A percentile compares a stretch with the other conserved stretches of the same genome.
phyloP scores from a whole-genome alignment of 2,888 invertebrate species.

The Eupithecia subumbrata region DNA sequence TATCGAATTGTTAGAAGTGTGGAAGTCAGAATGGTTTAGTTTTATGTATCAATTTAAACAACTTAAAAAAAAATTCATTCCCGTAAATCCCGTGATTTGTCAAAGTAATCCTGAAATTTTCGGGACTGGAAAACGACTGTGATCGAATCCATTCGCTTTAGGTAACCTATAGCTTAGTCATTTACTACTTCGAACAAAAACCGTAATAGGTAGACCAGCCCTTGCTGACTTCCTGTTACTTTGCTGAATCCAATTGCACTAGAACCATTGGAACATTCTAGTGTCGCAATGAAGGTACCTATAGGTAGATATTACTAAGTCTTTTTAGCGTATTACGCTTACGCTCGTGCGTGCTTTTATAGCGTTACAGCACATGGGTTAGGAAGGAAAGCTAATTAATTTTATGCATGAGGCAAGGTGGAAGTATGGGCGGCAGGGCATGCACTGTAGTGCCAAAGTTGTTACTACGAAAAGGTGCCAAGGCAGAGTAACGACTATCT shows the following conservation, averaged over 20 bases:
- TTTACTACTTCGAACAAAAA: neutral
- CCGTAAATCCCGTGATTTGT: neutral
- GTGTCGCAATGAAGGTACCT: neutral
- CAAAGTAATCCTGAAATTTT: neutral
- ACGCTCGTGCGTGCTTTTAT: neutral
- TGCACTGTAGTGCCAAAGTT: neutral
- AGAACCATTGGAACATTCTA: too few species aligned
- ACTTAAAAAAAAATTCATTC: neutral
- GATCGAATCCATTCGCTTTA: neutral
- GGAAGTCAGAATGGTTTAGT: neutral
- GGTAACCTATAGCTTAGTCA: neutral
- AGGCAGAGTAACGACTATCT: neutral
- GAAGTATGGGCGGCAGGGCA: neutral
- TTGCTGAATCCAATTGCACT: neutral
- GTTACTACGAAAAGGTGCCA: neutral
- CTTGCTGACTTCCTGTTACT: neutral
- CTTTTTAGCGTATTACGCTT: neutral
- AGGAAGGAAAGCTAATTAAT: slow-evolving; percentile 12
- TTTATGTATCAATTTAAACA: neutral
- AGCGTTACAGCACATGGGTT: neutral
- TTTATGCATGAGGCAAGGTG: slow-evolving; percentile 9
- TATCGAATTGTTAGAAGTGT: neutral
- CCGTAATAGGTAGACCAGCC: neutral
- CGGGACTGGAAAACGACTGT: neutral
- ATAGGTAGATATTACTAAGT: too few species aligned